Base-by-base conservation (phyloP, 2,113 vertebrate genomes). In the Numenius arquata region DNA sequence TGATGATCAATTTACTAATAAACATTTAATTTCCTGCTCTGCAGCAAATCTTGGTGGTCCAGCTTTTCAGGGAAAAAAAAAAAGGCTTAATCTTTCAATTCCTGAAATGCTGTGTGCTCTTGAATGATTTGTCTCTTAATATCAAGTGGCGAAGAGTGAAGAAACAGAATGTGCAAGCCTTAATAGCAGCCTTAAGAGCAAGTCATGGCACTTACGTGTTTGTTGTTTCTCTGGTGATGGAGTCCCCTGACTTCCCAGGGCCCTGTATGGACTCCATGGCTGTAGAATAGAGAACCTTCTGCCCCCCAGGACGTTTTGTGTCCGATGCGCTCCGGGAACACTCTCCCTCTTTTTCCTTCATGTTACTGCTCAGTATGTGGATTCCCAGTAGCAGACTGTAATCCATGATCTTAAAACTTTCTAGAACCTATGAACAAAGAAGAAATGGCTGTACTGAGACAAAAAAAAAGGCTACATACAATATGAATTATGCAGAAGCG, bases 361-460 rank as follows among this genome's bases (percentile, higher is more conserved):
- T 96, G 68, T 96, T 98, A 56, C 98, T 98, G 93, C 99, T 99
- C 96, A 99, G 91, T 70, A 99, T 96, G 26, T 99, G 99, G 83
- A 99, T 99, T 45, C 99, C 99, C 87, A 99, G 97, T 84, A 99
- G 97, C 88, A 99, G 97, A 96, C 99, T 99, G 96, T 99, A 99
- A 97, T 99, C 99, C 99, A 99, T 99, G 95, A 99, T 99, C 97
- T 99, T 99, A 97, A 99, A 99, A 90, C 99, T 99, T 98, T 99
- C 99, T 91, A 99, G 97, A 47, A 99, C 99, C 99, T 99, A 92
- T 32, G 4, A 20, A 73, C 77, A 74, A 79, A 94, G 87, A 90
- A 91, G 59, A 79, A 79, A 61, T 12, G 3, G 27, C 10, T 86
- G 32, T 38, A 81, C 8, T 70, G 72, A 88, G 93, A 90, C 41